These are phyloP conservation scores for Enteromius unitaeniatus DNA, from an alignment of 2,797 vertebrate genomes.

Conservation along the genomic window DNA sequence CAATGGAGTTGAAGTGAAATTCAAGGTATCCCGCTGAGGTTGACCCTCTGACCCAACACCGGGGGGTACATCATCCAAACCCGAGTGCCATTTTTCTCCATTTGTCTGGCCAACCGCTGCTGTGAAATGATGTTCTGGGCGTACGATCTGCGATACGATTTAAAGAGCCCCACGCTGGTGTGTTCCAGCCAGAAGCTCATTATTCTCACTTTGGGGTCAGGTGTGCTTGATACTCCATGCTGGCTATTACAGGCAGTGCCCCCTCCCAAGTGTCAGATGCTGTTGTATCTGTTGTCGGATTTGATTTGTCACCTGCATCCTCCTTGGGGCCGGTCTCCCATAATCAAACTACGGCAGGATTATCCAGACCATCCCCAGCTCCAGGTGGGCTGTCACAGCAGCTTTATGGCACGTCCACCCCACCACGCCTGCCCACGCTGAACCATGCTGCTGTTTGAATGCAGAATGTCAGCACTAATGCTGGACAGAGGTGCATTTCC, in stretches of 20 bases:
- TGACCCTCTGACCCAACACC: constrained; percentile 15
- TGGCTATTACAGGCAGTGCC: constrained; percentile 31
- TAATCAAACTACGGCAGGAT: constrained; percentile 51
- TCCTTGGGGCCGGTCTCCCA: constrained; percentile 25
- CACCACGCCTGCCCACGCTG: constrained; percentile 6
- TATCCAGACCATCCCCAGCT: constrained; percentile 42
- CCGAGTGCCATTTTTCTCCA: constrained; percentile 35
- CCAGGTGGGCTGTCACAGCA: constrained; percentile 51
- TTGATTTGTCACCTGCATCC: constrained; percentile 52
- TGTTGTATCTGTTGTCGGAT: constrained; percentile 52
- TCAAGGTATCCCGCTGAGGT: constrained; percentile 8
- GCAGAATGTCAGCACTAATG: constrained; percentile 38
- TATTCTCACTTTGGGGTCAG: constrained; percentile 52
- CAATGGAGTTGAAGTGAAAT: constrained; percentile 1
- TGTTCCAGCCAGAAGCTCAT: constrained; percentile 39
- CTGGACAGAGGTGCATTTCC: constrained; percentile 40
- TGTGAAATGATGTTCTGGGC: constrained; percentile 41
- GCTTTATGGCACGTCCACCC: constrained; percentile 33
- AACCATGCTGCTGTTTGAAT: constrained; percentile 16
- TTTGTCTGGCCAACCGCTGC: constrained; percentile 28
- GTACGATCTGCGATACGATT: constrained; percentile 3
- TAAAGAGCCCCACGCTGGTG: background rate
- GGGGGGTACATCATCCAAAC: background rate
- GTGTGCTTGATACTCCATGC: constrained; percentile 40
- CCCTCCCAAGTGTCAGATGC: constrained; percentile 44